These are phyloP conservation scores for Cydia fagiglandana DNA, from an alignment of 1,140 invertebrate species.

Conservation along the genomic window DNA sequence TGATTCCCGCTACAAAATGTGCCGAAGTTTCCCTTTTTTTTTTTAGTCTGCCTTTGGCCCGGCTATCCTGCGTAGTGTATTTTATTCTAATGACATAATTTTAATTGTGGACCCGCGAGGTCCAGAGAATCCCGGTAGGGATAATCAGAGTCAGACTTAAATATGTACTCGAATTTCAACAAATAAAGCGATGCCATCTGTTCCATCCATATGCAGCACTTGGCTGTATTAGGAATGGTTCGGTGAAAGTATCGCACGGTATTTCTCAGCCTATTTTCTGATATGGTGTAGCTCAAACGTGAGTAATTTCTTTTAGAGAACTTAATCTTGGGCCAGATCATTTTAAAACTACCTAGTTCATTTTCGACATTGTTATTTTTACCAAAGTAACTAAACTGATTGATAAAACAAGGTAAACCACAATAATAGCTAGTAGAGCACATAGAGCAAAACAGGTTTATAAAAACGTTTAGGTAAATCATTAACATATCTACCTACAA, in stretches of 20 bases:
- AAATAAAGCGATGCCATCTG: neutral
- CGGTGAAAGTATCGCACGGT: constrained; percentile 44
- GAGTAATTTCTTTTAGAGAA: neutral
- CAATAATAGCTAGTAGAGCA: neutral
- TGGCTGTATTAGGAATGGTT: constrained; percentile 38
- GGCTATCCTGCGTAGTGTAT: too few relatives aligned
- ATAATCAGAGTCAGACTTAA: neutral
- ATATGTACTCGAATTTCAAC: neutral
- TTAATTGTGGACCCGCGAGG: too few relatives aligned
- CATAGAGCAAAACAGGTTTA: too few relatives aligned
- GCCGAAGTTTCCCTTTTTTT: too few relatives aligned
- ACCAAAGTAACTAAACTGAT: neutral
- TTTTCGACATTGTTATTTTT: neutral
- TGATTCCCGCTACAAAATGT: too few relatives aligned
- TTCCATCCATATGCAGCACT: neutral
- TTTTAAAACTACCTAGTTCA: neutral
- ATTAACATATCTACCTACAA: neutral
- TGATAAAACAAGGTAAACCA: neutral
- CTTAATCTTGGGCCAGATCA: neutral
- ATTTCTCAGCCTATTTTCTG: constrained; percentile 23
- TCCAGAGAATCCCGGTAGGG: too few relatives aligned
- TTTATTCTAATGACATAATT: too few relatives aligned
- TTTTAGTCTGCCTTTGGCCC: too few relatives aligned
- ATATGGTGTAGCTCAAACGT: constrained; percentile 13
- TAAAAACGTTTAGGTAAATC: too few relatives aligned